phyloP scores from a whole-genome alignment of 37 sponge, comb jelly and placozoan species.

The Agelas oroides region DNA sequence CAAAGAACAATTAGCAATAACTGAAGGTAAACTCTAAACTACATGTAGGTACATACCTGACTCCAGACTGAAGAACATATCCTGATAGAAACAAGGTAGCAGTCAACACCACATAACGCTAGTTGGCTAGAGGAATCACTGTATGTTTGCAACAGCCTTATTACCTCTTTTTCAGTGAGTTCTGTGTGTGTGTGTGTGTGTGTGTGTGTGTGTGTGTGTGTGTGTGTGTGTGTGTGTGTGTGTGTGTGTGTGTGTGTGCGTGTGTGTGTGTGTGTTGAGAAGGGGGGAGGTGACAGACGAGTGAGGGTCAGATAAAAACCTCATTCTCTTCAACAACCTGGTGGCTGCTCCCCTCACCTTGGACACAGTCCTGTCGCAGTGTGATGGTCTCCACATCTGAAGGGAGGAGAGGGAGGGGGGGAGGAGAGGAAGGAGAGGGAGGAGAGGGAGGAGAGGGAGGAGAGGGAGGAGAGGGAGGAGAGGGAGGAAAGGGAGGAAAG shows the following conservation, averaged over 20 bases:
- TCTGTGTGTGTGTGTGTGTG: conserved; percentile 28
- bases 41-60: conserved; percentile 51
- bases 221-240: too few species aligned
- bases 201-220: neutral
- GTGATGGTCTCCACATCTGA: conserved; percentile 85
- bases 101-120: neutral
- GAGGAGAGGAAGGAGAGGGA: neutral
- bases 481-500: neutral
- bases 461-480: neutral
- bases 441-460: neutral
- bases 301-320: too few species aligned
- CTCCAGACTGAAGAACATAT: conserved; percentile 84
- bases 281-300: too few species aligned
- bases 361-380: conserved; percentile 88
- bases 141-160: neutral
- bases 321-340: too few species aligned
- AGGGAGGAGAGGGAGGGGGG: neutral
- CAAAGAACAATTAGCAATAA: too few species aligned
- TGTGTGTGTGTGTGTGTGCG: too few species aligned
- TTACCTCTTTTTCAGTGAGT: conserved; percentile 85
- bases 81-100: conserved; percentile 51
- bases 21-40: too few species aligned
- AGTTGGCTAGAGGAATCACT: neutral
- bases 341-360: too few species aligned
- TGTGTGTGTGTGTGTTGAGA: too few species aligned